Conservation (phyloP, 2,797 vertebrate genomes). For the Carduelis carduelis region DNA sequence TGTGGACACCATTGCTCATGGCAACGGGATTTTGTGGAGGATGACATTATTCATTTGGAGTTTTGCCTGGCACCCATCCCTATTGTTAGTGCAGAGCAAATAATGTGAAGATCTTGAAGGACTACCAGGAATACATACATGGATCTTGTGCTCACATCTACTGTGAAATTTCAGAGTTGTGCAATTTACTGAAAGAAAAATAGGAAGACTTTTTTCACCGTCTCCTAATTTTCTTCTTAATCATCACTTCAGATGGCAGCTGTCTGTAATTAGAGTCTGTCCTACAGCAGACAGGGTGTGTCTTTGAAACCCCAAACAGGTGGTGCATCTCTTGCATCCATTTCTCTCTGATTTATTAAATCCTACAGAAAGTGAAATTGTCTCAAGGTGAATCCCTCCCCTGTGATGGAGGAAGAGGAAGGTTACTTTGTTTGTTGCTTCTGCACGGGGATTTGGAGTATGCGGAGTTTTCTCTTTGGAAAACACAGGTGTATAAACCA, state of each 20-base stretch:
- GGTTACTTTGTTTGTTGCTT: neutral
- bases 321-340: neutral
- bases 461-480: slow-evolving; percentile 21
- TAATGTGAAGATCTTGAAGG: neutral
- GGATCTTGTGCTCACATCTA: neutral
- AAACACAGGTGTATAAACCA: slow-evolving; percentile 13
- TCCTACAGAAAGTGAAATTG: neutral
- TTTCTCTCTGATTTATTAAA: neutral
- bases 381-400: neutral
- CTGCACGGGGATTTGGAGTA: neutral
- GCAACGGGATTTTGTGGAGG: neutral
- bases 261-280: neutral
- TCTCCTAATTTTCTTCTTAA: neutral
- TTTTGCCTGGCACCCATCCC: neutral
- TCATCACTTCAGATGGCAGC: neutral
- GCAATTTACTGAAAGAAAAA: neutral
- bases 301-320: neutral
- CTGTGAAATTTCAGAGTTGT: neutral
- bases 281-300: neutral
- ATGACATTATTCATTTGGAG: neutral
- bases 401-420: neutral
- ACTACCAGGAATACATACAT: neutral
- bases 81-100: neutral
- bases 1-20: neutral
- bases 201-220: neutral